Percentiles rank a stretch among this genome's conserved stretches.
These are phyloP conservation scores for Ptychodera flava DNA, from an alignment of 35 echinoderm and acorn worm species.

Conservation along the genomic window DNA sequence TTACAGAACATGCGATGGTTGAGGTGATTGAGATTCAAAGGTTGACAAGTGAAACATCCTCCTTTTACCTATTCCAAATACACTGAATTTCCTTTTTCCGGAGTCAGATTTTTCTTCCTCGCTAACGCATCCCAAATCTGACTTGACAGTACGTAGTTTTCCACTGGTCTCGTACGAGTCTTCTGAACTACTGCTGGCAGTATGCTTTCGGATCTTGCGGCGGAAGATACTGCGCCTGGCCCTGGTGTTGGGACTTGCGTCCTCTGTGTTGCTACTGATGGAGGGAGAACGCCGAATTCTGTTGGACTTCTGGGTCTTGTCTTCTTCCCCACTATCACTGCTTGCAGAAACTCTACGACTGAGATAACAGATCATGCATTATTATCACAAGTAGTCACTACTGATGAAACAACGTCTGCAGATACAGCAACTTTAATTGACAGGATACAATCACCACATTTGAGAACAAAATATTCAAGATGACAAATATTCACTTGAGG, in stretches of 20 bases:
- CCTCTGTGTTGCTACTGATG: slow-evolving; percentile 14
- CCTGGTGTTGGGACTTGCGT: slow-evolving; percentile 82
- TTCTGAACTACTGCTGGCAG: not conserved
- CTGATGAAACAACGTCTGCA: too few species aligned
- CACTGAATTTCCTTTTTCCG: slow-evolving; percentile 76
- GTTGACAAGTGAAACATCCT: too few species aligned
- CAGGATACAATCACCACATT: too few species aligned
- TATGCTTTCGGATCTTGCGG: slow-evolving; percentile 40
- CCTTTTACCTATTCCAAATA: slow-evolving; percentile 95
- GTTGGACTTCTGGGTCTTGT: not conserved
- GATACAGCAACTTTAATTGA: too few species aligned
- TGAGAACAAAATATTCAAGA: too few species aligned
- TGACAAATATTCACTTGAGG: too few species aligned
- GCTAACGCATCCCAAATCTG: slow-evolving; percentile 19
- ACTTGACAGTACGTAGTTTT: not conserved
- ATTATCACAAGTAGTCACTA: too few species aligned
- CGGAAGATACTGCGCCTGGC: slow-evolving; percentile 72
- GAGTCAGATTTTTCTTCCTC: slow-evolving; percentile 32
- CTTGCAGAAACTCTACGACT: not conserved
- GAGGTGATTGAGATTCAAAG: too few species aligned
- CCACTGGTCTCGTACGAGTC: slow-evolving; percentile 28
- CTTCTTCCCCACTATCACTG: not conserved
- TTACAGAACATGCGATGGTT: too few species aligned
- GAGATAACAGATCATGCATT: not conserved
- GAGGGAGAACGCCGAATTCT: not conserved